Conservation (phyloP, 2,888 invertebrate species). For the Escarpia spicata region DNA sequence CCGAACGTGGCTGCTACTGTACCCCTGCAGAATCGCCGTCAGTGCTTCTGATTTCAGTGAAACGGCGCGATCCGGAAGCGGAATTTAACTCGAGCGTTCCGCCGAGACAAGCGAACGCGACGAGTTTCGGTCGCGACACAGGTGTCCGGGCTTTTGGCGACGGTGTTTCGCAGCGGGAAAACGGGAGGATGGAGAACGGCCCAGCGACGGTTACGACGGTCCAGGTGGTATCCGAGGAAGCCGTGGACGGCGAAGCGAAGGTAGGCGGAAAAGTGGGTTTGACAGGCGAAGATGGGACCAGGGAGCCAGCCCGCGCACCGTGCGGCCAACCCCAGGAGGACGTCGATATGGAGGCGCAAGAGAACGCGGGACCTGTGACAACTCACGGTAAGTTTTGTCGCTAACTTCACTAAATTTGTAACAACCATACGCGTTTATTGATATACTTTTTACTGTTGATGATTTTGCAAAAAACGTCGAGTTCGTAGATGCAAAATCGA, state of each 20-base stretch:
- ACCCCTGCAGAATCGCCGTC: neutral
- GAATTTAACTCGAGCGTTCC: neutral
- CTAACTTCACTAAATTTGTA: neutral
- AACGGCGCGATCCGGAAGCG: neutral
- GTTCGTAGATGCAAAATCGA: neutral
- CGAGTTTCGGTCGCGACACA: neutral
- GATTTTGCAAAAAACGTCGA: neutral
- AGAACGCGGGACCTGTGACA: neutral
- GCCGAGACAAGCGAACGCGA: slow-evolving; percentile 7
- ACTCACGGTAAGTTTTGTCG: neutral
- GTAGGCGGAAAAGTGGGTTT: neutral
- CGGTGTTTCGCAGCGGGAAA: neutral
- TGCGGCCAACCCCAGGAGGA: neutral
- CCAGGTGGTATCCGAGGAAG: neutral
- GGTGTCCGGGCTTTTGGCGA: neutral
- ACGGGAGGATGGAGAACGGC: slow-evolving; percentile 10
- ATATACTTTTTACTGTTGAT: neutral
- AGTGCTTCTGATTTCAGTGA: slow-evolving; percentile 1
- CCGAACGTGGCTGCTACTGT: neutral
- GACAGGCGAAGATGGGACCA: neutral
- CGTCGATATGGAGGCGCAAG: neutral
- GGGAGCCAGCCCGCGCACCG: neutral
- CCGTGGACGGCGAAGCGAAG: slow-evolving; percentile 10
- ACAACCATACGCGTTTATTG: neutral
- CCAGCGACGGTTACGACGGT: neutral